A percentile compares a stretch with the other conserved stretches of the same genome.
These are phyloP conservation scores for Babylonia areolata DNA, from an alignment of 1,140 invertebrate genomes.

Conservation along the genomic window DNA sequence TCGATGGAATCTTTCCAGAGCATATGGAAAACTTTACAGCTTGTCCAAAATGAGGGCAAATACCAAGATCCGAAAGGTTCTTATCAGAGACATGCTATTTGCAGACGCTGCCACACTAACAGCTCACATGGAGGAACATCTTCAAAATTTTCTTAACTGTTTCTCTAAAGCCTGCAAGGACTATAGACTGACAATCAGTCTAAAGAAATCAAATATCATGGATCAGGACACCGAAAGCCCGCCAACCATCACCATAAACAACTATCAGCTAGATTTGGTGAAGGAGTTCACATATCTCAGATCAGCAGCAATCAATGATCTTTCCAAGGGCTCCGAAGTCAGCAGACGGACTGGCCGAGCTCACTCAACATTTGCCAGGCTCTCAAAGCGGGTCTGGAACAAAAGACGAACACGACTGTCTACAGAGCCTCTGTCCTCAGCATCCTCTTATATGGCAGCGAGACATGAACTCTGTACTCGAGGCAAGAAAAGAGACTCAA, in stretches of 20 bases:
- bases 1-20: constrained; percentile 20
- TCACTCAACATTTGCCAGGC: too few relatives aligned
- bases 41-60: constrained; percentile 23
- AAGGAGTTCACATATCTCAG: constrained; percentile 46
- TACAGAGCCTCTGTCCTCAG: not conserved
- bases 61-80: constrained; percentile 23
- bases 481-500: not conserved
- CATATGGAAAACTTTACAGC: constrained; percentile 11
- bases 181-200: constrained; percentile 50
- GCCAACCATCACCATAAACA: constrained; percentile 43
- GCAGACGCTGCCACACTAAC: constrained; percentile 48
- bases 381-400: too few relatives aligned
- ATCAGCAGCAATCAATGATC: too few relatives aligned
- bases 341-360: too few relatives aligned
- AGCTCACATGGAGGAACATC: constrained; percentile 18
- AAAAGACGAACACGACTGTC: too few relatives aligned
- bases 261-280: constrained; percentile 43
- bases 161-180: constrained; percentile 46
- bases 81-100: constrained; percentile 49
- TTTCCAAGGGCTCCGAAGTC: too few relatives aligned
- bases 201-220: constrained; percentile 49
- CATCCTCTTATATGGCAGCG: not conserved
- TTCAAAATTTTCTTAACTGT: constrained; percentile 47
- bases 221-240: constrained; percentile 37
- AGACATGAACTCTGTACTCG: not conserved